Evolutionary conservation across 2,113 vertebrate species (phyloP).

Genomic region (Labeo catla): DNA sequence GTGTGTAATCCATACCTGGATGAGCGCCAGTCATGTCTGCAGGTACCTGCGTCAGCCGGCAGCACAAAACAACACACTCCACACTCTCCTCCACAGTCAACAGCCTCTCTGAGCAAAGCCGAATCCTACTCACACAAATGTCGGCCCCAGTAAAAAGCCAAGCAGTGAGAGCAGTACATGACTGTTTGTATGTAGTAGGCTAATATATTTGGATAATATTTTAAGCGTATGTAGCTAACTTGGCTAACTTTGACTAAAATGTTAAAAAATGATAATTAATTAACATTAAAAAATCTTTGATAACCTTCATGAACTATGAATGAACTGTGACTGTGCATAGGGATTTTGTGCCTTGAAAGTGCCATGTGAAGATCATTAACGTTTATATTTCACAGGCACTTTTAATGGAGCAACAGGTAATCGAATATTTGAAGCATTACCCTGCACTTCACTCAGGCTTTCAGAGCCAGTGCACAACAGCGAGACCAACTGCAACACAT

Average conservation of each 20-base stretch:
- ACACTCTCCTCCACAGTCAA: constrained; percentile 31
- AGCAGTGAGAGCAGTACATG: neutral
- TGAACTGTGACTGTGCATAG: neutral
- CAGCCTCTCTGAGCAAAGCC: constrained; percentile 18
- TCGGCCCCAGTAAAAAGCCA: neutral
- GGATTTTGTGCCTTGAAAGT: neutral
- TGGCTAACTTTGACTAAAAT: too few species aligned
- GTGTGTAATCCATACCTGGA: constrained; percentile 52
- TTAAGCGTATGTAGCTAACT: neutral
- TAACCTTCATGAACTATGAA: too few species aligned
- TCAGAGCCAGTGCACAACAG: too few species aligned
- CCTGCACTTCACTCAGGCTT: too few species aligned
- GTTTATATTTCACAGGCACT: too few species aligned
- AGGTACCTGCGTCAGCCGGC: constrained; percentile 45
- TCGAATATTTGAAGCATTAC: neutral
- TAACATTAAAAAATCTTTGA: too few species aligned
- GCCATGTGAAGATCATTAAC: neutral
- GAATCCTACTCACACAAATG: neutral
- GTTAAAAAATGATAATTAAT: too few species aligned
- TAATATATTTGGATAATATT: neutral
- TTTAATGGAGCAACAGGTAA: too few species aligned
- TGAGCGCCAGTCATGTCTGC: constrained; percentile 46
- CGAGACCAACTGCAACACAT: too few species aligned
- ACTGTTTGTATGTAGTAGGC: neutral
- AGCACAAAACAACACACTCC: constrained; percentile 34